Conservation (phyloP, 2,797 vertebrate genomes). For the Nyctalus aviator region DNA sequence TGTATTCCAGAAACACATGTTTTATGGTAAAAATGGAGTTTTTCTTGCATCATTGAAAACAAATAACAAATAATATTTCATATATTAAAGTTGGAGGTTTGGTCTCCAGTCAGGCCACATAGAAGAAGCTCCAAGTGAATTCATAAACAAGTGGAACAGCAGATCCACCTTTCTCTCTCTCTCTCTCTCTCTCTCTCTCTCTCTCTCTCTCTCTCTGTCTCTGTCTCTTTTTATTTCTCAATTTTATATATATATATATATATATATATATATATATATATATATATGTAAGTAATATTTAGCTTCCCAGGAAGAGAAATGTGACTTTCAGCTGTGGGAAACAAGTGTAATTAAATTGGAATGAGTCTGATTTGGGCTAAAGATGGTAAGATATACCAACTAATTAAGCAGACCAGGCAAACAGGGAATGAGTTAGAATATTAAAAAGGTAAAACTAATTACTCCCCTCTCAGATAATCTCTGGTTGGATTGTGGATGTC, state of each 20-base stretch:
- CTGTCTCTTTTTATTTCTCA: background rate
- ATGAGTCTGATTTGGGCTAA: background rate
- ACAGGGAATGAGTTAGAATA: background rate
- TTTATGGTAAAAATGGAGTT: background rate
- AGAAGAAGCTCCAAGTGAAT: background rate
- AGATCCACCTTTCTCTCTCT: background rate
- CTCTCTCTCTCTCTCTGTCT: background rate
- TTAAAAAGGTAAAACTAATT: background rate
- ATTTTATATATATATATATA: no score
- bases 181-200: background rate
- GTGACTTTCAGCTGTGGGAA: background rate
- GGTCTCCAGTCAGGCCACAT: background rate
- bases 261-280: no score
- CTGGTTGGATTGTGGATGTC: background rate
- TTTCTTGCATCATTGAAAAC: background rate
- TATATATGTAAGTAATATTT: background rate
- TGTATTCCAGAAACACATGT: background rate
- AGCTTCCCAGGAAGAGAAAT: background rate
- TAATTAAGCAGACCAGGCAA: background rate
- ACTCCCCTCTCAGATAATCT: background rate
- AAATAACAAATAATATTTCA: background rate
- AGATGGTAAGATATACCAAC: background rate
- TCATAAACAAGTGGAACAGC: background rate
- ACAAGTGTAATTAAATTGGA: background rate
- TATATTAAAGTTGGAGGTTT: background rate